These are phyloP conservation scores for Somateria mollissima DNA, from an alignment of 2,797 vertebrate species.

Conservation along the genomic window DNA sequence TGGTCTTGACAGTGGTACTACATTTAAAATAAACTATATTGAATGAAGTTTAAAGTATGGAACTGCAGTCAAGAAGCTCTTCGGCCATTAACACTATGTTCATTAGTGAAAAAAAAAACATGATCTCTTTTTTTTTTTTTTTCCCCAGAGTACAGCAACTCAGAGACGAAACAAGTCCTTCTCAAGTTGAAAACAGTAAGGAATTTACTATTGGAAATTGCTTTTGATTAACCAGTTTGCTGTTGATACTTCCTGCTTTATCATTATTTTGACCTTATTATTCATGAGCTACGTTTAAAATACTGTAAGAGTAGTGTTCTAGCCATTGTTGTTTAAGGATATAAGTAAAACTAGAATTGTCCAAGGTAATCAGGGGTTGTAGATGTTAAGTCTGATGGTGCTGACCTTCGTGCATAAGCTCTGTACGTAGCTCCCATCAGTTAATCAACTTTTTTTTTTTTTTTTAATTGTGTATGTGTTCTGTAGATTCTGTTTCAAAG, in stretches of 20 bases:
- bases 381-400: neutral
- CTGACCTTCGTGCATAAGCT: rapidly evolving
- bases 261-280: neutral
- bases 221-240: neutral
- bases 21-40: neutral
- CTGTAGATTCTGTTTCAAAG: neutral
- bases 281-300: neutral
- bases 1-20: neutral
- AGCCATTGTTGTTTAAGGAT: neutral
- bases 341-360: neutral
- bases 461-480: neutral
- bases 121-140: neutral
- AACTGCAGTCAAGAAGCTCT: neutral
- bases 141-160: neutral
- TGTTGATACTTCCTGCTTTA: neutral
- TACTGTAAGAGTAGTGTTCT: rapidly evolving
- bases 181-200: neutral
- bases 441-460: neutral
- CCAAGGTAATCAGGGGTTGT: neutral
- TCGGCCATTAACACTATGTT: neutral
- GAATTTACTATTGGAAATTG: neutral
- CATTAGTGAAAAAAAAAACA: neutral
- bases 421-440: neutral
- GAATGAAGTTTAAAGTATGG: neutral
- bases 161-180: neutral